Percentiles rank a stretch among this genome's conserved stretches.
phyloP scores from a whole-genome alignment of 2,113 vertebrate species.

The Ophiodon elongatus region DNA sequence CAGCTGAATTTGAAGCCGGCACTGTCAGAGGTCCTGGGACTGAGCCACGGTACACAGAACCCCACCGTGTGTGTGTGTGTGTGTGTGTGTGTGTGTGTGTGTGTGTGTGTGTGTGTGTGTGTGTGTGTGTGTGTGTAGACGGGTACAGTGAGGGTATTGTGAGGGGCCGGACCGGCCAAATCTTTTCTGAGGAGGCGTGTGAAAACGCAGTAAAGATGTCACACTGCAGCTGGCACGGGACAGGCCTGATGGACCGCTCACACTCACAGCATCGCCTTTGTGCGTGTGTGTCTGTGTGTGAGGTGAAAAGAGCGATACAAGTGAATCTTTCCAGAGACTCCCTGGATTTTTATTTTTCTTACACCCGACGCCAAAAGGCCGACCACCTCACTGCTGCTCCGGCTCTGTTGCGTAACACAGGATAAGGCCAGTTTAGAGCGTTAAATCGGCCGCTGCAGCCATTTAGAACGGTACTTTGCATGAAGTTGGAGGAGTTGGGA shows the following conservation, averaged over 20 bases:
- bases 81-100: slow-evolving; percentile 12
- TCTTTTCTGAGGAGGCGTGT: slow-evolving; percentile 68
- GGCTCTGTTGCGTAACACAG: slow-evolving; percentile 37
- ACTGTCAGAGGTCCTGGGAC: slow-evolving; percentile 59
- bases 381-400: slow-evolving; percentile 32
- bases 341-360: not conserved
- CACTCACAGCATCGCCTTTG: slow-evolving; percentile 60
- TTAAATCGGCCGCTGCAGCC: not conserved
- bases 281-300: slow-evolving; percentile 21
- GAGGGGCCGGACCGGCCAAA: slow-evolving; percentile 11
- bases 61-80: slow-evolving; percentile 29
- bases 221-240: slow-evolving; percentile 72
- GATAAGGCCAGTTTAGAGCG: slow-evolving; percentile 14
- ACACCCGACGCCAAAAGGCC: not conserved
- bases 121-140: slow-evolving; percentile 48
- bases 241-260: slow-evolving; percentile 67
- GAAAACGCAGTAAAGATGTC: slow-evolving; percentile 82
- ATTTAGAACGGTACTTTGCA: not conserved
- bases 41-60: slow-evolving; percentile 54
- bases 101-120: slow-evolving; percentile 9
- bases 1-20: slow-evolving; percentile 58
- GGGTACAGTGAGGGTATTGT: slow-evolving; percentile 80
- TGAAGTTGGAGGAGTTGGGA: not conserved
- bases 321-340: slow-evolving; percentile 26
- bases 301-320: slow-evolving; percentile 13